phyloP scores from a whole-genome alignment of 2,888 invertebrate genomes.

The Thumatha senex region DNA sequence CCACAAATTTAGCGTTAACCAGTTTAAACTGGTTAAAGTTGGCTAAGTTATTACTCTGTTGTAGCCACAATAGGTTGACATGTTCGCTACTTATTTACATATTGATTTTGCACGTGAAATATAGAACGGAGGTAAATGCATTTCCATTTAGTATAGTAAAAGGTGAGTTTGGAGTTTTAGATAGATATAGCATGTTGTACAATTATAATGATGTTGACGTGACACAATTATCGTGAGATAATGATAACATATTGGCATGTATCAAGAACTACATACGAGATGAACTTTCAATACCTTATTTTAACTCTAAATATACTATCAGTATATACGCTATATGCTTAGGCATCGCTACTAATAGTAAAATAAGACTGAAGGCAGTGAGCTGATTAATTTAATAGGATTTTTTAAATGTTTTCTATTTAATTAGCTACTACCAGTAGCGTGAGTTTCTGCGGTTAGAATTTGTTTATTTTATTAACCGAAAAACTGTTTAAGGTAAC shows the following conservation, averaged over 20 bases:
- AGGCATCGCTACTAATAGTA: no score
- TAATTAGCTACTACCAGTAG: no score
- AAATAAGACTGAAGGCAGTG: no score
- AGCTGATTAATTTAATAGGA: no score
- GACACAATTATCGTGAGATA: conserved; percentile 7
- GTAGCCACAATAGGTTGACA: conserved; percentile 53
- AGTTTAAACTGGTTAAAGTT: conserved; percentile 59
- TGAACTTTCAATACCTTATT: no score
- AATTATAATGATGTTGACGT: conserved; percentile 17
- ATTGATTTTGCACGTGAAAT: conserved; percentile 55
- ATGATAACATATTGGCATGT: background rate
- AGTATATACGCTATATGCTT: no score
- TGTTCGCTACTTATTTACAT: conserved; percentile 62
- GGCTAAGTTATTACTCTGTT: conserved; percentile 55
- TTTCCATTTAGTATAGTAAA: conserved; percentile 26
- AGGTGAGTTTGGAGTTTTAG: conserved; percentile 14
- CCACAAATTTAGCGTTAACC: conserved; percentile 67
- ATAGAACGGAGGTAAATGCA: conserved; percentile 40
- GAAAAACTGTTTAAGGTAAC: no score
- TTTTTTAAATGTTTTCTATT: no score
- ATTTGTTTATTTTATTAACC: no score
- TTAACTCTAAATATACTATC: no score
- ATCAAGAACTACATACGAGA: no score
- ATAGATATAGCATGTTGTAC: conserved; percentile 23
- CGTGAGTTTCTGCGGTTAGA: background rate